Evolutionary conservation across 2,888 invertebrate species (phyloP), one percentile per base, ranked within the genome.

Genomic region (Dichetophora obliterata): DNA sequence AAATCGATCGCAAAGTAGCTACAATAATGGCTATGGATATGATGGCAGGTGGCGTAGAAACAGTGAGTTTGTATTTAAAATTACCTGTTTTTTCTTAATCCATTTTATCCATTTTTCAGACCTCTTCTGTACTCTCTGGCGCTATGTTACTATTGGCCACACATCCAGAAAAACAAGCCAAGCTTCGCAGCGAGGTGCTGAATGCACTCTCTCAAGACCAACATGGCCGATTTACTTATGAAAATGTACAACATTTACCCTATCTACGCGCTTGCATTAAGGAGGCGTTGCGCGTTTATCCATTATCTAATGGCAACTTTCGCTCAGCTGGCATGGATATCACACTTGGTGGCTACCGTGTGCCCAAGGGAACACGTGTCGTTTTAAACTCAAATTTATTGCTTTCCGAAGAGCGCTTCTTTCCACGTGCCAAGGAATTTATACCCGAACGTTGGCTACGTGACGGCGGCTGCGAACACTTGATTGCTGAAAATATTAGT

Each of bases 181-280:
- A 90, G 78, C 88, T 95, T 6, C 90, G 92, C 34, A 85, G 90
- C 34, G 94, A 95, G 85, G 82, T 93, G 3, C 79, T 43, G 85
- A 52, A 52, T 1, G 85, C 84, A 0, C 85, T 90, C 5, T 82
- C 91, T 57, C 89, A 90, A 0, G 81, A 84, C 1, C 85, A 86
- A 48, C 81, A 87, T 19, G 85, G 87, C 3, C 84, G 85, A 1
- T 82, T 92, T 3, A 91, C 90, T 0, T 83, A 86, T 0, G 87
- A 89, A 27, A 88, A 90, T 77, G 86, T 91, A 27, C 89, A 90
- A 37, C 87, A 91, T 69, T 90, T 92, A 82, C 91, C 92, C 0
- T 95, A 94, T 85, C 85, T 95, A 22, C 92, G 91, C 80, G 94
- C 94, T 1, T 94, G 94, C 84, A 91, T 95, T 27, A 95, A 94